Evolutionary conservation across 2,797 vertebrate genomes (phyloP).

Genomic region (Xiphophorus birchmanni): DNA sequence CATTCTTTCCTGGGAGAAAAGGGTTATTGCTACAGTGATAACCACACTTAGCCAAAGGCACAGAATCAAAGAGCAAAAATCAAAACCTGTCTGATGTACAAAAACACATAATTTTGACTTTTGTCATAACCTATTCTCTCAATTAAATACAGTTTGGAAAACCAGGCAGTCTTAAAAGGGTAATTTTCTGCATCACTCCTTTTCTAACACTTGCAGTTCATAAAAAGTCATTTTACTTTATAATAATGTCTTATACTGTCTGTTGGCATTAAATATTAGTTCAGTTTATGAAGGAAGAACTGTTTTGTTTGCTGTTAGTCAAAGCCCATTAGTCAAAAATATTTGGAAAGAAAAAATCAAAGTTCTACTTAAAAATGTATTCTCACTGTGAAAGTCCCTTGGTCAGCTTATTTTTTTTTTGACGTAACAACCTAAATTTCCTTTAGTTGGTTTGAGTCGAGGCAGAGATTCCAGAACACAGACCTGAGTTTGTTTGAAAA

Average conservation of each 20-base stretch:
- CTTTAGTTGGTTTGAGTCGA: too few relatives aligned
- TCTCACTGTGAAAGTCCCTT: too few relatives aligned
- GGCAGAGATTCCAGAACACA: too few relatives aligned
- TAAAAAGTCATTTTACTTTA: background rate
- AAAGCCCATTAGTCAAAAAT: background rate
- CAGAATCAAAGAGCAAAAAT: constrained; percentile 31
- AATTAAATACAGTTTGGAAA: background rate
- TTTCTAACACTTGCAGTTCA: background rate
- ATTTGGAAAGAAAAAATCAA: background rate
- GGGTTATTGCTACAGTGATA: constrained; percentile 26
- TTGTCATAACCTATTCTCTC: background rate
- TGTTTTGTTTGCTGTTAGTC: background rate
- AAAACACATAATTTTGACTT: constrained; percentile 17
- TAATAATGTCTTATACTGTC: background rate
- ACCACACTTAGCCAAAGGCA: constrained; percentile 12
- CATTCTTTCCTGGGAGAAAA: constrained; percentile 19
- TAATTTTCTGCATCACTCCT: background rate
- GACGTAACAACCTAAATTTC: too few relatives aligned
- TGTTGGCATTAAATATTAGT: background rate
- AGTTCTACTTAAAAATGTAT: background rate
- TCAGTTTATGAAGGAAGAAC: background rate
- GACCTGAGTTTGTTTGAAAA: too few relatives aligned
- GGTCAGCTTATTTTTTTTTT: too few relatives aligned
- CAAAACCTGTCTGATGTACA: constrained; percentile 26
- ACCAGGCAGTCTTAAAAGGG: background rate